Conservation (phyloP, 2,888 invertebrate species). For the Gymnosoma rotundatum region DNA sequence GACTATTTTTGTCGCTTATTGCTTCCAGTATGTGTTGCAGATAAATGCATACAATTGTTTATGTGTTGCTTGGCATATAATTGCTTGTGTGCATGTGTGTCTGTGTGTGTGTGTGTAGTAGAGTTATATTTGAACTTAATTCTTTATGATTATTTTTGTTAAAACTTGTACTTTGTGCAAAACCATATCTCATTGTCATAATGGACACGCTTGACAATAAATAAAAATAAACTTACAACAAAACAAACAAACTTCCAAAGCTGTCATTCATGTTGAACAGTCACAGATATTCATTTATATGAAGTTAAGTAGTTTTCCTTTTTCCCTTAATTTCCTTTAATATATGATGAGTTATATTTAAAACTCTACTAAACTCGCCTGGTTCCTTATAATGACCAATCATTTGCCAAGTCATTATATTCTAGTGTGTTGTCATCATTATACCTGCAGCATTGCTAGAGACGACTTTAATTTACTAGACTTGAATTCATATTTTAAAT, state of each 20-base stretch:
- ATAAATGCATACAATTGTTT: background rate
- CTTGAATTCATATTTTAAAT: slow-evolving; percentile 32
- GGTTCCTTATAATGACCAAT: slow-evolving; percentile 63
- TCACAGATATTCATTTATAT: slow-evolving; percentile 34
- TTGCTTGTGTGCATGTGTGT: slow-evolving; percentile 17
- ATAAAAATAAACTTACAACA: slow-evolving; percentile 73
- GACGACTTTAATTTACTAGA: slow-evolving; percentile 52
- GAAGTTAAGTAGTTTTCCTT: slow-evolving; percentile 21
- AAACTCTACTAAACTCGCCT: slow-evolving; percentile 28
- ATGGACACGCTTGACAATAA: slow-evolving; percentile 79
- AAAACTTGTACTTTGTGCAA: slow-evolving; percentile 65
- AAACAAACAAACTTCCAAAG: slow-evolving; percentile 16
- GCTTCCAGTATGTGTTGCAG: slow-evolving; percentile 30
- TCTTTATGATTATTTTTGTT: slow-evolving; percentile 51
- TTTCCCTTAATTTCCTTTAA: slow-evolving; percentile 35
- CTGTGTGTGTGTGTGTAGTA: slow-evolving; percentile 18
- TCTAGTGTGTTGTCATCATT: slow-evolving; percentile 67
- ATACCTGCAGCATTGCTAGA: slow-evolving; percentile 30
- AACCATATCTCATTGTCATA: slow-evolving; percentile 75
- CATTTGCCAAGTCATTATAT: slow-evolving; percentile 49
- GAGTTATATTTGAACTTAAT: slow-evolving; percentile 56
- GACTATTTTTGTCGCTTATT: slow-evolving; percentile 63
- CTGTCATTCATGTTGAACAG: slow-evolving; percentile 60
- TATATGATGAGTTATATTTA: slow-evolving; percentile 62
- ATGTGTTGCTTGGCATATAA: background rate